phyloP scores from a whole-genome alignment of 1,140 invertebrate species.

The Yoshiicerus persimilis region DNA sequence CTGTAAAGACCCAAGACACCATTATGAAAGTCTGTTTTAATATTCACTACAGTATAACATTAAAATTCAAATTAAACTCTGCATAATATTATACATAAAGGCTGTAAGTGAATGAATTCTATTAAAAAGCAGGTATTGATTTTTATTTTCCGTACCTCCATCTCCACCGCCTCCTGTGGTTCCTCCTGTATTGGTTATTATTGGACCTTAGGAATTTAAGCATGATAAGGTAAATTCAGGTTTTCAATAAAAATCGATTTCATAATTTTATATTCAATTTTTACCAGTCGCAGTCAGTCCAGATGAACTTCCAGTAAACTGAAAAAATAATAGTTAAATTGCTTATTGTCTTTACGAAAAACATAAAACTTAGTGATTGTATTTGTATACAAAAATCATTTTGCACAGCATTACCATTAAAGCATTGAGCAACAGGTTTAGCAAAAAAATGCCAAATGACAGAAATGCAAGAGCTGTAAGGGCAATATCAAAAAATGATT shows the following conservation, averaged over 20 bases:
- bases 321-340: too few species aligned
- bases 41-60: too few species aligned
- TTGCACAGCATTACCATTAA: conserved; percentile 32
- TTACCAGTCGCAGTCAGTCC: neutral
- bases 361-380: too few species aligned
- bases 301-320: neutral
- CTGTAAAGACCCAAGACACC: too few species aligned
- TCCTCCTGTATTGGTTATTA: neutral
- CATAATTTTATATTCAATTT: neutral
- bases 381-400: neutral
- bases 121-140: too few species aligned
- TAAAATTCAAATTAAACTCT: neutral
- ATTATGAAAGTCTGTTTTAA: too few species aligned
- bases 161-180: neutral
- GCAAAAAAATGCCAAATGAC: conserved; percentile 47
- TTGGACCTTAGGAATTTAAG: neutral
- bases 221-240: neutral
- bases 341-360: too few species aligned
- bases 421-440: conserved; percentile 48
- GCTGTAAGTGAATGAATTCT: too few species aligned
- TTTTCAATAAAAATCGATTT: neutral
- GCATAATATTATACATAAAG: neutral
- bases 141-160: neutral
- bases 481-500: conserved; percentile 49
- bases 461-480: conserved; percentile 49